Evolutionary conservation across 2,888 invertebrate species (phyloP).

Genomic region (Lithophane socia): DNA sequence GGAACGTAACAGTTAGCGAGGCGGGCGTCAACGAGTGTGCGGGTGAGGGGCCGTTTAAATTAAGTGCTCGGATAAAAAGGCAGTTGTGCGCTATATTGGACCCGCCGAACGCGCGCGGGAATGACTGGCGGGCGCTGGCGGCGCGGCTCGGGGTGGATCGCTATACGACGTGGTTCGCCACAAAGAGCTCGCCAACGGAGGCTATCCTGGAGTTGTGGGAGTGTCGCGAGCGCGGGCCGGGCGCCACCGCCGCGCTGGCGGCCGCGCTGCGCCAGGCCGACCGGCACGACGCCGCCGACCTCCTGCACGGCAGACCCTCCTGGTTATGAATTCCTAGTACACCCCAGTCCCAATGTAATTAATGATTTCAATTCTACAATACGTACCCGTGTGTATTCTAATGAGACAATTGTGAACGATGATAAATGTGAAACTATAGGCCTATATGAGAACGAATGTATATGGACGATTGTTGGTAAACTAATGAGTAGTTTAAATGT

Average conservation of each 20-base stretch:
- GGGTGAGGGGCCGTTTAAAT: constrained; percentile 91
- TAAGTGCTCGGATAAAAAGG: constrained; percentile 90
- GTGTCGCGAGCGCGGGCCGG: constrained; percentile 95
- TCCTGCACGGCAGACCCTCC: constrained; percentile 86
- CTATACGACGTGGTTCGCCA: constrained; percentile 99
- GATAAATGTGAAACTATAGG: constrained; percentile 66
- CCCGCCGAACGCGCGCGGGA: constrained; percentile 97
- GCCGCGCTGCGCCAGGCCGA: constrained; percentile 86
- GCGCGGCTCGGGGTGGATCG: constrained; percentile 97
- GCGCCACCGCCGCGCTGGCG: constrained; percentile 94
- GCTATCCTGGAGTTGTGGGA: constrained; percentile 99
- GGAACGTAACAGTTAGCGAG: constrained; percentile 91
- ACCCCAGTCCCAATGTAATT: constrained; percentile 58
- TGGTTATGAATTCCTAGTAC: constrained; percentile 84
- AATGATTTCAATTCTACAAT: constrained; percentile 56
- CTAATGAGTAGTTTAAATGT: constrained; percentile 85
- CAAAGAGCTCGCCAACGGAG: constrained; percentile 98
- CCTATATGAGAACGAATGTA: constrained; percentile 59
- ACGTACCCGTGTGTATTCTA: constrained; percentile 55
- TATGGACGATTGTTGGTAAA: constrained; percentile 78
- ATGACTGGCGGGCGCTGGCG: constrained; percentile 99
- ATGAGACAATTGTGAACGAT: constrained; percentile 67
- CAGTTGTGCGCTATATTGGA: constrained; percentile 93
- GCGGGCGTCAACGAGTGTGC: constrained; percentile 91
- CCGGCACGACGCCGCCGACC: constrained; percentile 86